A percentile compares a stretch with the other conserved stretches of the same genome.
Conservation (phyloP, 2,113 vertebrate species). For the Alligator sinensis region DNA sequence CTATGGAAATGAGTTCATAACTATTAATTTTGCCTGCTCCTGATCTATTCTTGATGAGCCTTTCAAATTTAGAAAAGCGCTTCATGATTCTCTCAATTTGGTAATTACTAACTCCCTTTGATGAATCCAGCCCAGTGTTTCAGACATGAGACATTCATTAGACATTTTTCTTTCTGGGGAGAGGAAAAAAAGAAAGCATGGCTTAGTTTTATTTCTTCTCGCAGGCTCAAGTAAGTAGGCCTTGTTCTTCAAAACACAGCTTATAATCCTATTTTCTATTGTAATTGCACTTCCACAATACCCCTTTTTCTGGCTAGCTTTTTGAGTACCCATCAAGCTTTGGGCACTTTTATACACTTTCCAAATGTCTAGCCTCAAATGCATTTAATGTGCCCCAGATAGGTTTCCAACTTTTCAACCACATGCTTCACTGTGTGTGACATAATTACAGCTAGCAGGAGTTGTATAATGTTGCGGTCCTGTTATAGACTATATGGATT, state of each 20-base stretch:
- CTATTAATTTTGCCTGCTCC: conserved; percentile 76
- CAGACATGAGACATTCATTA: conserved; percentile 64
- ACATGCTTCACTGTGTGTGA: fast-evolving
- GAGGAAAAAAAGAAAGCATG: conserved; percentile 34
- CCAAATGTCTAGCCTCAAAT: fast-evolving
- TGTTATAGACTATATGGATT: fast-evolving
- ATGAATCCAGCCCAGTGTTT: conserved; percentile 68
- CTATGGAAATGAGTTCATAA: conserved; percentile 77
- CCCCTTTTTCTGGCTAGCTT: neutral
- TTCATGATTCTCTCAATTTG: conserved; percentile 73
- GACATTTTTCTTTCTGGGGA: conserved; percentile 59
- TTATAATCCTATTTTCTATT: neutral
- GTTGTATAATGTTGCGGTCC: neutral
- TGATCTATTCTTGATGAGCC: conserved; percentile 77
- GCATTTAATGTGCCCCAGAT: fast-evolving
- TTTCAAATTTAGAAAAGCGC: conserved; percentile 77
- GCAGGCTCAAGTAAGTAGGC: conserved; percentile 10
- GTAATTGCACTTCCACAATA: neutral
- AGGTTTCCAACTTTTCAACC: neutral
- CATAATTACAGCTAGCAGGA: neutral
- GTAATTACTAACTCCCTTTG: conserved; percentile 73
- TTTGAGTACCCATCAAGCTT: neutral
- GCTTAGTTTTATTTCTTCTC: conserved; percentile 65
- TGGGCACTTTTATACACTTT: neutral
- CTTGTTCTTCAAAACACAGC: conserved; percentile 6